Evolutionary conservation across 2,888 invertebrate genomes (phyloP).

Genomic region (Ectobius pallidus): DNA sequence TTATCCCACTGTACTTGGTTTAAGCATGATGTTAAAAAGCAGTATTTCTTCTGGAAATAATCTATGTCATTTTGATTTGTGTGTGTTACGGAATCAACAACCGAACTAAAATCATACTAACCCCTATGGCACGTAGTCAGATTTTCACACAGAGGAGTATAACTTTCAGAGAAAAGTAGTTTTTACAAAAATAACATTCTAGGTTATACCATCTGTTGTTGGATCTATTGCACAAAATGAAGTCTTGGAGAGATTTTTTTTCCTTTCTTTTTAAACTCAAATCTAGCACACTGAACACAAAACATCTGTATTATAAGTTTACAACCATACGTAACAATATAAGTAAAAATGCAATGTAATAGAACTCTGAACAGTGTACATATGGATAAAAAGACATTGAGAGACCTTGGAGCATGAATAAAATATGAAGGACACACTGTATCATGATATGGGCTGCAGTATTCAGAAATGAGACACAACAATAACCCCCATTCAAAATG

Average conservation of each 20-base stretch:
- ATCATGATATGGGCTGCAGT: background rate
- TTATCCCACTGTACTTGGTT: conserved; percentile 7
- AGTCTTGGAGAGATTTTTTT: background rate
- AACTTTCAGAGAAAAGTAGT: background rate
- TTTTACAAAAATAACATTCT: conserved; percentile 8
- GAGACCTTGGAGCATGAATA: conserved; percentile 32
- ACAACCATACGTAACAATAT: conserved; percentile 25
- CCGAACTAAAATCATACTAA: background rate
- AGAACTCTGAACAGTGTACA: conserved; percentile 29
- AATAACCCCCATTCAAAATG: conserved; percentile 25
- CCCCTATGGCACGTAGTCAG: conserved; percentile 22
- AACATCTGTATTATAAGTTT: conserved; percentile 24
- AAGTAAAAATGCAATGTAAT: conserved; percentile 30
- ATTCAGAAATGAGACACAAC: conserved; percentile 34
- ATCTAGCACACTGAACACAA: conserved; percentile 30
- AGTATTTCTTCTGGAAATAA: background rate
- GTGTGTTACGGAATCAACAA: too few species aligned
- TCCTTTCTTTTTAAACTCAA: conserved; percentile 11
- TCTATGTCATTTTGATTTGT: too few species aligned
- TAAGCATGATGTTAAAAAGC: conserved; percentile 22
- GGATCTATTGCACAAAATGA: conserved; percentile 8
- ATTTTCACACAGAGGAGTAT: conserved; percentile 11
- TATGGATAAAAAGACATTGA: conserved; percentile 30
- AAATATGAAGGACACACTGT: conserved; percentile 21
- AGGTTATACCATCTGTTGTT: background rate